These are phyloP conservation scores for Aphaenogaster ashmeadi DNA, from an alignment of 1,140 invertebrate genomes.

Conservation along the genomic window DNA sequence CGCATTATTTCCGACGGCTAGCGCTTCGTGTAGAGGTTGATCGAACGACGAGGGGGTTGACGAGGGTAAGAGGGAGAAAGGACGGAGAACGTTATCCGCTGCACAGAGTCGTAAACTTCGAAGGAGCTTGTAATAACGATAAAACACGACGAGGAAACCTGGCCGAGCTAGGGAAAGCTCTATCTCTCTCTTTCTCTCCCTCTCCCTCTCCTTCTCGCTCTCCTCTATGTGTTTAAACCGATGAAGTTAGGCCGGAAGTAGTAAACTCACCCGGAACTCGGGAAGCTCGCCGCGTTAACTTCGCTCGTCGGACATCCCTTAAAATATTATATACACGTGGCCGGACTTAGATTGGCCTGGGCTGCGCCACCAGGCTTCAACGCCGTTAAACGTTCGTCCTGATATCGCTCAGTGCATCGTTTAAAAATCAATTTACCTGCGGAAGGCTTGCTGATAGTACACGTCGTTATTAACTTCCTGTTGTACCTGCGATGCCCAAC, in stretches of 20 bases:
- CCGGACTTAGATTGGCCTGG: slow-evolving; percentile 54
- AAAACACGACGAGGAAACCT: slow-evolving; percentile 60
- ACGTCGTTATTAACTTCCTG: slow-evolving; percentile 47
- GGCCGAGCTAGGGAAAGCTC: slow-evolving; percentile 26
- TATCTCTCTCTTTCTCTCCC: not conserved
- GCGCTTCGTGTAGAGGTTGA: slow-evolving; percentile 46
- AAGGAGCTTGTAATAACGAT: slow-evolving; percentile 71
- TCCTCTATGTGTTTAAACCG: slow-evolving; percentile 32
- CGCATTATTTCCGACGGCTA: slow-evolving; percentile 56
- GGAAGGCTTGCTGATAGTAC: slow-evolving; percentile 19
- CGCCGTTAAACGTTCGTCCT: slow-evolving; percentile 29
- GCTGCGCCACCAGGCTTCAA: slow-evolving; percentile 12
- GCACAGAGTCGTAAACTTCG: slow-evolving; percentile 62
- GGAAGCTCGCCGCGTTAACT: slow-evolving; percentile 51
- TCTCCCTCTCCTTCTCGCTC: not conserved
- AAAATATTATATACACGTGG: slow-evolving; percentile 65
- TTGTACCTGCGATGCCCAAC: not conserved
- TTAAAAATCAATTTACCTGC: slow-evolving; percentile 59
- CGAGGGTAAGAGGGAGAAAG: slow-evolving; percentile 17
- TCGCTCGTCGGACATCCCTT: slow-evolving; percentile 54
- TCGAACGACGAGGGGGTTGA: slow-evolving; percentile 47
- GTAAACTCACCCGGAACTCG: slow-evolving; percentile 61
- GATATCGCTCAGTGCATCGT: slow-evolving; percentile 19
- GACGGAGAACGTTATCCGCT: slow-evolving; percentile 44
- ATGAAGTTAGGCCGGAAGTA: slow-evolving; percentile 65